Conservation (phyloP, 1,140 invertebrate genomes). For the Drosophila nasuta region DNA sequence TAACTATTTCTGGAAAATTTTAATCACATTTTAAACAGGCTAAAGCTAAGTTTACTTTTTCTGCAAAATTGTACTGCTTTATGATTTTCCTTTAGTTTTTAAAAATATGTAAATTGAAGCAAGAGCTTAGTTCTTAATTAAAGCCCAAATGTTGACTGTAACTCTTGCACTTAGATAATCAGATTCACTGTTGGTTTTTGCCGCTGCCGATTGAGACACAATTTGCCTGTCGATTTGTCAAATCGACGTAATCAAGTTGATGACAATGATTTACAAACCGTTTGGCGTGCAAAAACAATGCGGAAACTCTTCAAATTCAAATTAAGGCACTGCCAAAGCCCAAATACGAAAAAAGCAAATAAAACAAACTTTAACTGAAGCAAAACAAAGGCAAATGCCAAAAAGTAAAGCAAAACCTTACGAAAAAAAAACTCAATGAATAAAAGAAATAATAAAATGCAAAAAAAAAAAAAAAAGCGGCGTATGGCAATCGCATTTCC, state of each 20-base stretch:
- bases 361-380: constrained; percentile 18
- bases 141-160: not conserved
- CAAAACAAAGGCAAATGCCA: constrained; percentile 50
- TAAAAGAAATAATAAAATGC: constrained; percentile 29
- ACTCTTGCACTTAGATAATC: not conserved
- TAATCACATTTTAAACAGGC: too few relatives aligned
- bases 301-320: constrained; percentile 79
- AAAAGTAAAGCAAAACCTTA: constrained; percentile 46
- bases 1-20: not conserved
- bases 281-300: constrained; percentile 61
- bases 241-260: constrained; percentile 49
- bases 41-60: too few relatives aligned
- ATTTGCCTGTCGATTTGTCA: constrained; percentile 22
- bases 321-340: constrained; percentile 60
- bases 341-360: constrained; percentile 25
- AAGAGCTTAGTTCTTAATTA: not conserved
- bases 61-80: too few relatives aligned
- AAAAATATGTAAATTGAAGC: too few relatives aligned
- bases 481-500: constrained; percentile 63
- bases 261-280: constrained; percentile 52
- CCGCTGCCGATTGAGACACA: constrained; percentile 13
- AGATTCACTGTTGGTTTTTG: not conserved
- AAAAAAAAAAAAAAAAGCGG: constrained; percentile 27
- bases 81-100: too few relatives aligned
- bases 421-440: constrained; percentile 33